These are phyloP conservation scores for Thaleichthys pacificus DNA, from an alignment of 2,797 vertebrate species.

Conservation along the genomic window DNA sequence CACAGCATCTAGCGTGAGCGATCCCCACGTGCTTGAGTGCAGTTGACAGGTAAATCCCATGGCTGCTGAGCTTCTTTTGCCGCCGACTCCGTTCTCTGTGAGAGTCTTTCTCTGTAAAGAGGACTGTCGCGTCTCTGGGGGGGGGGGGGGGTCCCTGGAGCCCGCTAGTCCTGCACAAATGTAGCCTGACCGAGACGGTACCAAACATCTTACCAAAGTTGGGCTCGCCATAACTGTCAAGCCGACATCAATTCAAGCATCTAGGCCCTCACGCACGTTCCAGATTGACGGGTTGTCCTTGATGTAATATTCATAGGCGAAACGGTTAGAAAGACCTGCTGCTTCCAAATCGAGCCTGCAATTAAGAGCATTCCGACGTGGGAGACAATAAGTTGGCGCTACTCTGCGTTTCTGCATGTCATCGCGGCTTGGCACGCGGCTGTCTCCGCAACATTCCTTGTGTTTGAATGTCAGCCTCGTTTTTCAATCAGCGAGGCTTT, in stretches of 20 bases:
- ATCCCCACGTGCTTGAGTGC: conserved; percentile 54
- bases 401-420: conserved; percentile 32
- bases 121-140: conserved; percentile 43
- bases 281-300: conserved; percentile 7
- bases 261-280: conserved; percentile 11
- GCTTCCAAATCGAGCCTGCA: conserved; percentile 37
- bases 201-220: conserved; percentile 25
- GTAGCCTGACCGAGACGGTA: conserved; percentile 37
- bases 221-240: conserved; percentile 14
- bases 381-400: conserved; percentile 36
- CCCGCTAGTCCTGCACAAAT: conserved; percentile 44
- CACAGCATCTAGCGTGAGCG: conserved; percentile 37
- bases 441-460: conserved; percentile 42
- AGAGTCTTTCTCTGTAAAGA: conserved; percentile 54
- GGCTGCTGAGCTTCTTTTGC: conserved; percentile 56
- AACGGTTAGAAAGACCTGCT: conserved; percentile 24
- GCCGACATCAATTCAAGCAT: conserved; percentile 13
- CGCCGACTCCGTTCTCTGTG: conserved; percentile 44
- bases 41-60: conserved; percentile 68
- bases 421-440: conserved; percentile 50
- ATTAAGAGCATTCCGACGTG: conserved; percentile 48
- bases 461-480: conserved; percentile 45
- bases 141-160: conserved; percentile 9
- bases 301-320: conserved; percentile 16
- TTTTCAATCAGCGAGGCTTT: conserved; percentile 48